Conservation (phyloP, 1,140 invertebrate genomes). For the Rhagoletis zephyria region DNA sequence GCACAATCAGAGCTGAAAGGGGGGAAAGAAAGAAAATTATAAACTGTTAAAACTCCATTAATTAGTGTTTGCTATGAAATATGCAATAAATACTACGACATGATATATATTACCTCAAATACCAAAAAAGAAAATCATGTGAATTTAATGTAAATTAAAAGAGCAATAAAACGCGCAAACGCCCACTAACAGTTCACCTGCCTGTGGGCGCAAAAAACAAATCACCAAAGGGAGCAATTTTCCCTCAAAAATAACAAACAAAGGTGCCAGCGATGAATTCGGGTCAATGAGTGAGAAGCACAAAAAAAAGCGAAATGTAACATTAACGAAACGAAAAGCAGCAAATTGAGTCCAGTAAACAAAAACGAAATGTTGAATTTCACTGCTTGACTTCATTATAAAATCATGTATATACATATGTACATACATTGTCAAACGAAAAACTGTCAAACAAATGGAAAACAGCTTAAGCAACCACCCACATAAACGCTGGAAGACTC, state of each 20-base stretch:
- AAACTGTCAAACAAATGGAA: background rate
- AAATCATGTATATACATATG: background rate
- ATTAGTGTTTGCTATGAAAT: background rate
- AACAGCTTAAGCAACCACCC: background rate
- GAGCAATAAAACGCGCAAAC: slow-evolving; percentile 42
- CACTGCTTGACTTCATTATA: slow-evolving; percentile 37
- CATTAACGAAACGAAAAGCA: background rate
- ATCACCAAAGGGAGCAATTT: slow-evolving; percentile 1
- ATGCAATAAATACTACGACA: background rate
- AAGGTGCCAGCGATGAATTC: background rate
- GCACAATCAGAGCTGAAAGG: slow-evolving; percentile 87
- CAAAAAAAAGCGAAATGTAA: background rate
- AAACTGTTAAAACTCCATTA: background rate
- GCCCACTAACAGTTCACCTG: background rate
- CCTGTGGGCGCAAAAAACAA: background rate
- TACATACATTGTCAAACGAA: background rate
- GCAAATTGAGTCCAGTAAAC: background rate
- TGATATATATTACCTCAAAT: background rate
- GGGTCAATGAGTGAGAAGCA: slow-evolving; percentile 16
- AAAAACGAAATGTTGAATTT: slow-evolving; percentile 20
- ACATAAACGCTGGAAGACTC: too few species aligned
- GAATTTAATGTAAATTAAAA: slow-evolving; percentile 42
- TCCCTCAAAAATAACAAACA: background rate
- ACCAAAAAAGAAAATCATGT: background rate
- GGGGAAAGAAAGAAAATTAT: slow-evolving; percentile 59